Percentiles rank a stretch among this genome's conserved stretches.
These are phyloP conservation scores for Myotis yumanensis DNA, from an alignment of 2,113 vertebrate species.

Conservation along the genomic window DNA sequence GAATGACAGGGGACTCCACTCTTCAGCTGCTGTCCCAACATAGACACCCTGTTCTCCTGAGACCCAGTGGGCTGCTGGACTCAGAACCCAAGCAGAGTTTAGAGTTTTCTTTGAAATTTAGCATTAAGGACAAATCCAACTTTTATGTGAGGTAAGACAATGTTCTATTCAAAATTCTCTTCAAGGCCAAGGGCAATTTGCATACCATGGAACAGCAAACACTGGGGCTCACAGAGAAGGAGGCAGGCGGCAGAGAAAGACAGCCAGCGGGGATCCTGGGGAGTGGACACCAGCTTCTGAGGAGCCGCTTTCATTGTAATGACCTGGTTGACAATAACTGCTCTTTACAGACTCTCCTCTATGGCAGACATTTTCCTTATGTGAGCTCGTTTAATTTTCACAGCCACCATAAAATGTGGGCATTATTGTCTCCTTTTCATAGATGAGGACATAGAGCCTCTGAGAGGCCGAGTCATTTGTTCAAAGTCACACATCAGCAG, in stretches of 20 bases:
- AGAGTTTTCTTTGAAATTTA: not conserved
- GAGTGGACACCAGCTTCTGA: not conserved
- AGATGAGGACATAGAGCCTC: not conserved
- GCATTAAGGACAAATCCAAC: not conserved
- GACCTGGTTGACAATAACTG: not conserved
- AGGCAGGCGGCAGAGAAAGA: not conserved
- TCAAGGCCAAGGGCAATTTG: slow-evolving; percentile 22
- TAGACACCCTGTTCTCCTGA: accelerated
- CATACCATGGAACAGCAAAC: not conserved
- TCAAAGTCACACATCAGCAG: not conserved
- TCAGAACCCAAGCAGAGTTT: not conserved
- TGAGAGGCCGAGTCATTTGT: not conserved
- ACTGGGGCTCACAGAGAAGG: not conserved
- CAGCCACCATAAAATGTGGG: not conserved
- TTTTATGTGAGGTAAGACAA: not conserved
- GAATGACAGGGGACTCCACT: not conserved
- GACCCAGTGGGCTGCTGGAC: not conserved
- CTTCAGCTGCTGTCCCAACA: not conserved
- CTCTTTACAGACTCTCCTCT: not conserved
- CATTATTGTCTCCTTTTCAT: not conserved
- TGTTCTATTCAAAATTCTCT: slow-evolving; percentile 12
- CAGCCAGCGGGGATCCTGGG: not conserved
- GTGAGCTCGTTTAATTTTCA: not conserved
- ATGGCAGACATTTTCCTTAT: not conserved
- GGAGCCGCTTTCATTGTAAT: not conserved